Base-by-base conservation (phyloP, 2,888 invertebrate species). In the Trachelus tabidus region DNA sequence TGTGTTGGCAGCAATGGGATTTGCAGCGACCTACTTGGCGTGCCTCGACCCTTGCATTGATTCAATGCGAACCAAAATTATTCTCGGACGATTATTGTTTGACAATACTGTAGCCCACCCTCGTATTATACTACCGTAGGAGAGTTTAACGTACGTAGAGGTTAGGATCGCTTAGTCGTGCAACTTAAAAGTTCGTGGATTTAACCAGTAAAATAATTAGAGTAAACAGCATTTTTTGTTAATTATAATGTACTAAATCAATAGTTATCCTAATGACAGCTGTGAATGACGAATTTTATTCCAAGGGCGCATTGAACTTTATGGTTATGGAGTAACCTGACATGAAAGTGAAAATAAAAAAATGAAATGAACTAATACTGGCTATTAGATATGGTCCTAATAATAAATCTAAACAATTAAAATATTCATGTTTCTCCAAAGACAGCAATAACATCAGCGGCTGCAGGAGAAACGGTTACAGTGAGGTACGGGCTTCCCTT, bases 21-120 rank as follows among this genome's bases (percentile, higher is more conserved):
- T 87, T 86, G 85, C 84, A 82, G 84, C 89, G 90, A 90, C 91
- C 90, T 90, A 90, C 89, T 91, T 91, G 88, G 88, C 90, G 91
- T 90, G 87, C 90, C 89, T 90, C 91, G 91, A 91, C 91, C 91
- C 90, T 89, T 85, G 84, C 90, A 90, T 90, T 88, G 90, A 90
- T 90, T 91, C 86, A 85, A 88, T 84, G 82, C 85, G 83, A 87
- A 87, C 87, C 87, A 82, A 88, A 90, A 89, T 90, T 89, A 87
- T 87, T 87, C 79, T 82, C 82, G 81, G 83, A 81, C 82, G 86
- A 88, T 87, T 86, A 87, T 87, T 82, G 80, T 82, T 84, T 76
- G 76, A 83, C 77, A 30, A 30, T 33, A 73, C 56, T 23, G 15
- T 23, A 56, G 23, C 56, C 56, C 9, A 56, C 1, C 23, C 2